Percentiles rank a stretch among this genome's conserved stretches.
Evolutionary conservation across 2,888 invertebrate species (phyloP).

Genomic region (Digitonthophagus gazella): DNA sequence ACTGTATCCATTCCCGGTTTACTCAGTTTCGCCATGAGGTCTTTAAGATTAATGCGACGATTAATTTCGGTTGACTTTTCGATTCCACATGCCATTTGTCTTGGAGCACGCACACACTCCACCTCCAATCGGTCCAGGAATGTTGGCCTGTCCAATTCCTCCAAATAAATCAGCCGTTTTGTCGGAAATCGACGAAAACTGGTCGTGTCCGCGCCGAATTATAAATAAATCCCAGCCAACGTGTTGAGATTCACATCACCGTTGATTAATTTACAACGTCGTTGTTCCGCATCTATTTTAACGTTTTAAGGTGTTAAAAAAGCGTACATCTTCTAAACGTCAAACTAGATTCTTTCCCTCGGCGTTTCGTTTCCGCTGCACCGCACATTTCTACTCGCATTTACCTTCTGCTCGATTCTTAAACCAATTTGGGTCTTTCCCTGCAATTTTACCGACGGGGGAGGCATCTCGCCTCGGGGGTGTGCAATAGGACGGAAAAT

Average conservation of each 20-base stretch:
- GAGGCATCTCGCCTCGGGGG: constrained; percentile 27
- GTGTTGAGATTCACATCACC: background rate
- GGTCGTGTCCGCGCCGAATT: constrained; percentile 4
- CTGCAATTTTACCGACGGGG: constrained; percentile 18
- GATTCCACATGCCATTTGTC: constrained; percentile 23
- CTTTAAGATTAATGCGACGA: constrained; percentile 20
- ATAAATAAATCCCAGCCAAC: constrained; percentile 5
- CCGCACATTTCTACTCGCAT: constrained; percentile 22
- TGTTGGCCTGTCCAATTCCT: constrained; percentile 8
- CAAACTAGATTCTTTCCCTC: background rate
- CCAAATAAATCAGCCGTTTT: constrained; percentile 9
- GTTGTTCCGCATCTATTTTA: background rate
- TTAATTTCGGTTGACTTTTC: constrained; percentile 21
- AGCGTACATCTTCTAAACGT: background rate
- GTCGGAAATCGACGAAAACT: constrained; percentile 14
- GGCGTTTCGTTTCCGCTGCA: constrained; percentile 22
- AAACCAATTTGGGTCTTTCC: constrained; percentile 26
- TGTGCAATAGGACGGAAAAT: constrained; percentile 38
- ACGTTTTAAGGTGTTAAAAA: background rate
- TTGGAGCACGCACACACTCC: constrained; percentile 11
- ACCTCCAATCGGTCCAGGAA: constrained; percentile 10
- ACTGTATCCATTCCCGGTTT: background rate
- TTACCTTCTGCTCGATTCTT: constrained; percentile 22
- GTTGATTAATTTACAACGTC: background rate
- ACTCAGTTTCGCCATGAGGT: constrained; percentile 2